These are phyloP conservation scores for Melanostoma mellinum DNA, from an alignment of 2,888 invertebrate genomes.

Conservation along the genomic window DNA sequence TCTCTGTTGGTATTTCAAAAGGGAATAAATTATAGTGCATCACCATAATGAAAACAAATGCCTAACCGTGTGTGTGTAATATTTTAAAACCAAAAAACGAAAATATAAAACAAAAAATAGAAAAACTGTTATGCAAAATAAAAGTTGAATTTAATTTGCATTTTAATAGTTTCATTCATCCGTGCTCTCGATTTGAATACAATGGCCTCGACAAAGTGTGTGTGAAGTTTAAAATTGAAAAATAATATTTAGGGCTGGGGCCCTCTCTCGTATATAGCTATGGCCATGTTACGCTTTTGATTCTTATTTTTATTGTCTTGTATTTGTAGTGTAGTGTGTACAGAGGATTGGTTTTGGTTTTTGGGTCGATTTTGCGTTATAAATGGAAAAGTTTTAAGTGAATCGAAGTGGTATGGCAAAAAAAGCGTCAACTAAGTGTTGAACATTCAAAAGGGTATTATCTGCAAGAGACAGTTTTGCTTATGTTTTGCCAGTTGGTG, in stretches of 20 bases:
- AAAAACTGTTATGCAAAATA: conserved; percentile 33
- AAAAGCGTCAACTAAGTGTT: conserved; percentile 2
- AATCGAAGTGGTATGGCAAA: conserved; percentile 4
- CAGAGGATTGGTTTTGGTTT: not conserved
- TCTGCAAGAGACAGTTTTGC: conserved; percentile 39
- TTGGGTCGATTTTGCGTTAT: conserved; percentile 10
- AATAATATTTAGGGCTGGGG: conserved; percentile 35
- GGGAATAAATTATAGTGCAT: conserved; percentile 58
- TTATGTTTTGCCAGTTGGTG: not conserved
- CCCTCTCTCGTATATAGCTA: not conserved
- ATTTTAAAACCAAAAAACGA: conserved; percentile 20
- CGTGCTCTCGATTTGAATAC: conserved; percentile 32
- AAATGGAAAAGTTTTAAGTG: conserved; percentile 35
- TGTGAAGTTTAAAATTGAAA: conserved; percentile 36
- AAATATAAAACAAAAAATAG: not conserved
- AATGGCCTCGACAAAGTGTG: conserved; percentile 9
- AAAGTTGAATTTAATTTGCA: conserved; percentile 66
- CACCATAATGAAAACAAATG: conserved; percentile 15
- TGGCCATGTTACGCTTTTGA: not conserved
- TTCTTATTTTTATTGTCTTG: not conserved
- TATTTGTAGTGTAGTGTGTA: not conserved
- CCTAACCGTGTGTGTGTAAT: conserved; percentile 29
- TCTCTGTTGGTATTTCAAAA: conserved; percentile 41
- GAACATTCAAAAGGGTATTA: conserved; percentile 1
- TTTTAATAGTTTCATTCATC: conserved; percentile 63